Evolutionary conservation across 2,888 invertebrate genomes (phyloP), one percentile per base, ranked within the genome.

Genomic region (Megamerina dolium): DNA sequence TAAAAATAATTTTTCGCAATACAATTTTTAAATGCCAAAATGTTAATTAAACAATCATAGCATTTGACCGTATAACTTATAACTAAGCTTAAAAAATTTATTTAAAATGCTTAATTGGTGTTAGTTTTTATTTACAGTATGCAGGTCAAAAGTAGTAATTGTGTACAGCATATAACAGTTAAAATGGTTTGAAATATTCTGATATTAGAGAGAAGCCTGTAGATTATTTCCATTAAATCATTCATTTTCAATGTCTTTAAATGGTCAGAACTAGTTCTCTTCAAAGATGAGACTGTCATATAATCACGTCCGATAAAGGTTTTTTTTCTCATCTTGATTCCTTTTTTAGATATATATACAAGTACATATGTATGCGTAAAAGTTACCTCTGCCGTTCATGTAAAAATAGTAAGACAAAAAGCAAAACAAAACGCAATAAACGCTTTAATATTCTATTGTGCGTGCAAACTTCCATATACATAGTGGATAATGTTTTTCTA

Each of bases 161-260:
- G n/a, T n/a, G n/a, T n/a, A n/a, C n/a, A n/a, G n/a, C n/a, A n/a
- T n/a, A n/a, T n/a, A n/a, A n/a, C n/a, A n/a, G n/a, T n/a, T n/a
- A n/a, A n/a, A n/a, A n/a, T n/a, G n/a, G n/a, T n/a, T n/a, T n/a
- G n/a, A n/a, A n/a, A n/a, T n/a, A n/a, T n/a, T n/a, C n/a, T n/a
- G n/a, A n/a, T n/a, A 14, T 23, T 20, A n/a, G 36, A 13, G 36
- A n/a, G 36, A 36, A 3, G 12, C n/a, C 23, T 23, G 36, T 36
- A n/a, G 23, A 21, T 36, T 23, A n/a, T n/a, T 23, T 36, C 13
- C 36, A 36, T 36, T 20, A 36, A 36, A 36, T 36, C 36, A 36
- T 23, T 36, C 13, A 23, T 36, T 36, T 36, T 16, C 16, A 5
- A 23, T 21, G n/a, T 37, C 37, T 37, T 26, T 17, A 37, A 37